A percentile compares a stretch with the other conserved stretches of the same genome.
phyloP scores from a whole-genome alignment of 1,140 invertebrate genomes.

The Thaumatotibia leucotreta region DNA sequence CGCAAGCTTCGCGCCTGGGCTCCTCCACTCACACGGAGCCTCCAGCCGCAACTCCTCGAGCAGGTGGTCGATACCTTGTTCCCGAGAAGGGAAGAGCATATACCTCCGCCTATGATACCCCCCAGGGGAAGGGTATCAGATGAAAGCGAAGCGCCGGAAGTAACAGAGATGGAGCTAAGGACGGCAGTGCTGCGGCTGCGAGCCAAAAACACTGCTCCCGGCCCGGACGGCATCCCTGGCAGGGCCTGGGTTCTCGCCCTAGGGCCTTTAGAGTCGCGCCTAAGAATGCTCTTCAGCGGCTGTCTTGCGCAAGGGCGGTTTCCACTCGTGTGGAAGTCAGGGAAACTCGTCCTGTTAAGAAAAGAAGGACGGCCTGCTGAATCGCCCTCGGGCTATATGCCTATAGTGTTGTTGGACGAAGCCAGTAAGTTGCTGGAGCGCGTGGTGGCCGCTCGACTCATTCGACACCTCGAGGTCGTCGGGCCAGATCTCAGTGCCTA shows the following conservation, averaged over 20 bases:
- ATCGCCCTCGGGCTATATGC: not conserved
- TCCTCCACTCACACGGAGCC: conserved; percentile 11
- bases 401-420: not conserved
- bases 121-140: not conserved
- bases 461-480: not conserved
- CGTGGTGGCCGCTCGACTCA: not conserved
- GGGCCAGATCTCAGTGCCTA: too few relatives aligned
- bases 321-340: not conserved
- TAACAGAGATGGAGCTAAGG: not conserved
- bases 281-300: not conserved
- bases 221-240: not conserved
- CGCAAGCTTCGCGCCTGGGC: conserved; percentile 5
- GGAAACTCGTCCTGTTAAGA: not conserved
- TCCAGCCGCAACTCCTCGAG: not conserved
- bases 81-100: not conserved
- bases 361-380: not conserved
- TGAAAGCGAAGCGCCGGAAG: not conserved
- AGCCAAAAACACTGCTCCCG: not conserved
- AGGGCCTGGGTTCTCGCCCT: not conserved
- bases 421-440: not conserved
- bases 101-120: not conserved
- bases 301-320: not conserved
- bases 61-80: not conserved
- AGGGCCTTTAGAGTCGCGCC: not conserved
- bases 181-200: not conserved